phyloP scores from a whole-genome alignment of 2,888 invertebrate species.

The Leptodirus hochenwartii region DNA sequence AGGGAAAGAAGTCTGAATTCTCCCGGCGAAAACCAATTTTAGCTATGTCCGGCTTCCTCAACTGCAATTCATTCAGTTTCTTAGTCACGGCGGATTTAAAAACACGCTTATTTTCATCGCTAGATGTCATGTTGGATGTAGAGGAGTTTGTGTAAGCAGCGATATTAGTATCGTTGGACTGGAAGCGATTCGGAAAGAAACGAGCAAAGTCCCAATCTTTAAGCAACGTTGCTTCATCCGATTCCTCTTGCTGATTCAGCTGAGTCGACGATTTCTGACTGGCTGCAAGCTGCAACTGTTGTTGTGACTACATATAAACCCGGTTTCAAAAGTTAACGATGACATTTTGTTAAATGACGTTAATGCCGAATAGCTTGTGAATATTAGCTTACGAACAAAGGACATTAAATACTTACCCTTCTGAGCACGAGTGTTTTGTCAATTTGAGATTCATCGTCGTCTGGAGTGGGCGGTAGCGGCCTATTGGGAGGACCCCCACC shows the following conservation, averaged over 20 bases:
- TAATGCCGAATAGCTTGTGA: no score
- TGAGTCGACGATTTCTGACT: slow-evolving; percentile 17
- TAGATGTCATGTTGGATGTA: slow-evolving; percentile 6
- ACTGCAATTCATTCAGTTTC: slow-evolving; percentile 3
- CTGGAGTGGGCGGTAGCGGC: slow-evolving; percentile 87
- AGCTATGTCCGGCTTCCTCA: slow-evolving; percentile 13
- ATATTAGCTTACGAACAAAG: no score
- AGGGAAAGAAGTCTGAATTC: slow-evolving; percentile 68
- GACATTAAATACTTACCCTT: slow-evolving; percentile 9
- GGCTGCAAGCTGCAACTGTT: slow-evolving; percentile 26
- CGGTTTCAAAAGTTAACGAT: not conserved
- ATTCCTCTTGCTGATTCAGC: slow-evolving; percentile 27
- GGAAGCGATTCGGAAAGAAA: slow-evolving; percentile 48
- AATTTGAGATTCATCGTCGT: slow-evolving; percentile 59
- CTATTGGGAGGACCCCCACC: slow-evolving; percentile 71
- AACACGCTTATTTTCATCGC: not conserved
- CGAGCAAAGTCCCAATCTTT: slow-evolving; percentile 79
- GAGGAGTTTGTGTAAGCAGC: slow-evolving; percentile 8
- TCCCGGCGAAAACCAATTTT: slow-evolving; percentile 70
- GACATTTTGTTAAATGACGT: no score
- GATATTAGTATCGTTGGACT: slow-evolving; percentile 10
- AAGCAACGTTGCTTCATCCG: slow-evolving; percentile 61
- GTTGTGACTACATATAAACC: slow-evolving; percentile 1
- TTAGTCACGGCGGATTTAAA: slow-evolving; percentile 2
- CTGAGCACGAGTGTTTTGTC: slow-evolving; percentile 78